A percentile compares a stretch with the other conserved stretches of the same genome.
These are phyloP conservation scores for Bujurquina vittata DNA, from an alignment of 2,113 vertebrate genomes.

Conservation along the genomic window DNA sequence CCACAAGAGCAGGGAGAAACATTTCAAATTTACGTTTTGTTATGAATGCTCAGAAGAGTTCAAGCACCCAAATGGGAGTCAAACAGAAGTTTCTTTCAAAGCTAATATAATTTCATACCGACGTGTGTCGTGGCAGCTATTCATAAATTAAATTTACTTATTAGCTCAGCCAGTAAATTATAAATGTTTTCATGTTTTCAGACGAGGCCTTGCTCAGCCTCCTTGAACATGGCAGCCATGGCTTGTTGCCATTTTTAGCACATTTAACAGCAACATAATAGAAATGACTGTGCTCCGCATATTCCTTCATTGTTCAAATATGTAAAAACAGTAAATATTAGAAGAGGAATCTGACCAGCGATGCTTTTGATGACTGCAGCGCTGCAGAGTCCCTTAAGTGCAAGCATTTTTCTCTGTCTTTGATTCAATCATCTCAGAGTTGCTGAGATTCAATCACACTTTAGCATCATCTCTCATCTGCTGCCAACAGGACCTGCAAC, in stretches of 20 bases:
- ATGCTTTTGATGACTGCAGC: neutral
- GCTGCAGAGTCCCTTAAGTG: neutral
- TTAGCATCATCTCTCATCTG: neutral
- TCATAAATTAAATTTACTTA: neutral
- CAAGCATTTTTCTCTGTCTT: neutral
- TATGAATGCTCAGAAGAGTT: neutral
- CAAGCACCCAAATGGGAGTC: neutral
- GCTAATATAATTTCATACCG: neutral
- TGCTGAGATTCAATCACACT: neutral
- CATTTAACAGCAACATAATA: neutral
- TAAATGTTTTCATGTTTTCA: neutral
- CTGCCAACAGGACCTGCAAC: neutral
- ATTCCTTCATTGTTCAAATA: neutral
- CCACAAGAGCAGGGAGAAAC: neutral
- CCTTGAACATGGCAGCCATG: neutral
- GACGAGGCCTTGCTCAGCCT: neutral
- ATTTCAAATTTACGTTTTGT: neutral
- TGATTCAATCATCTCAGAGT: neutral
- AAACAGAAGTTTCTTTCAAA: neutral
- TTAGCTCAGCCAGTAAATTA: neutral
- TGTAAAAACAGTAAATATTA: neutral
- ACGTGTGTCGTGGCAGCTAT: neutral
- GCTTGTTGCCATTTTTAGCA: neutral
- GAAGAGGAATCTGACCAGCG: neutral
- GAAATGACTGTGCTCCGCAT: neutral